Evolutionary conservation across 92 coral and sea anemone genomes (phyloP).

Genomic region (Siderastrea radians): DNA sequence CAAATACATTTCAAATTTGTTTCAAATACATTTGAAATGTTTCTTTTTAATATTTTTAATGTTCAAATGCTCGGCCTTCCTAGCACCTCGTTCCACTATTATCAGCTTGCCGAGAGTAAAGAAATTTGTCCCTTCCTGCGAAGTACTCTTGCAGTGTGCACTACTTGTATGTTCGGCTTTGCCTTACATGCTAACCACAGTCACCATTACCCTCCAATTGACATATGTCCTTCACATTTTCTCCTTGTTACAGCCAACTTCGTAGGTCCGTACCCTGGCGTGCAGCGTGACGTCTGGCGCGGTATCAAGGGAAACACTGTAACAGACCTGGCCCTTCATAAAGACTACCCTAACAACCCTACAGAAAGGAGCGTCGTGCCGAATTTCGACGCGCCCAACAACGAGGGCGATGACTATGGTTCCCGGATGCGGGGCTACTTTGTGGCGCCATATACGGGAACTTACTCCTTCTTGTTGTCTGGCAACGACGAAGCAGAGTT

Average conservation of each 20-base stretch:
- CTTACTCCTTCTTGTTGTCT: slow-evolving; percentile 80
- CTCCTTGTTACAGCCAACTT: slow-evolving; percentile 61
- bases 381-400: slow-evolving; percentile 79
- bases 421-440: slow-evolving; percentile 84
- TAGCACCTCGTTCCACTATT: too few species aligned
- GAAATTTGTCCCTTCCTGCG: too few species aligned
- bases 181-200: not conserved
- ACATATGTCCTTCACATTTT: not conserved
- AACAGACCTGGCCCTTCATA: slow-evolving; percentile 70
- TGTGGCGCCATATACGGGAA: slow-evolving; percentile 88
- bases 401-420: slow-evolving; percentile 86
- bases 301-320: slow-evolving; percentile 77
- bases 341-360: slow-evolving; percentile 79
- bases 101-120: too few species aligned
- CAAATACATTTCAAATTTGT: too few species aligned
- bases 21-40: too few species aligned
- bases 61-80: too few species aligned
- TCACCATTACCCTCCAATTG: not conserved
- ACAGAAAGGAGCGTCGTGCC: slow-evolving; percentile 67
- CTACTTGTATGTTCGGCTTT: not conserved
- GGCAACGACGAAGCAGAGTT: slow-evolving; percentile 92
- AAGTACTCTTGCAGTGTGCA: not conserved
- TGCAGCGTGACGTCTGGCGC: slow-evolving; percentile 91
- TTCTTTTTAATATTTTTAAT: too few species aligned
- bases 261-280: slow-evolving; percentile 82